These are phyloP conservation scores for Nasonia oneida DNA, from an alignment of 2,888 invertebrate species.

Conservation along the genomic window DNA sequence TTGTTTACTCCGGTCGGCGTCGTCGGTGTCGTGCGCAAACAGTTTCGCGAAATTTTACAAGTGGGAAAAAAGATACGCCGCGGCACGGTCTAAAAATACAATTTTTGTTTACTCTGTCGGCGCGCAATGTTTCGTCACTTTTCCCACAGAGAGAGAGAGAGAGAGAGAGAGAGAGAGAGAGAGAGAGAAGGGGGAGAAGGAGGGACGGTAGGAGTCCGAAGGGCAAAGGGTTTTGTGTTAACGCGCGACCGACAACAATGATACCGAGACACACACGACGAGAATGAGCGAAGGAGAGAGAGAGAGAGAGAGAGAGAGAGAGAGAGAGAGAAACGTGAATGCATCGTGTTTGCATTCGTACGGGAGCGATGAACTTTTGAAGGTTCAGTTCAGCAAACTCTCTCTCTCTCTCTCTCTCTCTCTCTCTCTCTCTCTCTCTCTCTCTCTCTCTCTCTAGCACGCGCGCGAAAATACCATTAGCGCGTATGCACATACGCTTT, in stretches of 20 bases:
- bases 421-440: no score
- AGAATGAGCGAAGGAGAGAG: constrained; percentile 9
- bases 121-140: constrained; percentile 27
- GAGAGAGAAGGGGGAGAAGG: neutral
- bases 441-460: neutral
- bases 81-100: constrained; percentile 29
- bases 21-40: neutral
- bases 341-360: constrained; percentile 54
- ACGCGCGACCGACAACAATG: constrained; percentile 50
- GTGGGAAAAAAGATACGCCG: neutral
- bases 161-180: neutral
- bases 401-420: neutral
- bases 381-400: constrained; percentile 49
- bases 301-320: constrained; percentile 25
- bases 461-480: constrained; percentile 55
- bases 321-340: constrained; percentile 46
- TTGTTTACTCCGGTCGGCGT: neutral
- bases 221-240: constrained; percentile 45
- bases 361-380: constrained; percentile 63
- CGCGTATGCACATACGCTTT: constrained; percentile 38
- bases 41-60: constrained; percentile 32
- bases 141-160: constrained; percentile 6
- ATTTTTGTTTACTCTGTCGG: constrained; percentile 30
- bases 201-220: constrained; percentile 22
- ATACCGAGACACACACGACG: constrained; percentile 26